Percentiles rank a stretch among this genome's conserved stretches.
These are phyloP conservation scores for Rachycentron canadum DNA, from an alignment of 2,797 vertebrate genomes.

Conservation along the genomic window DNA sequence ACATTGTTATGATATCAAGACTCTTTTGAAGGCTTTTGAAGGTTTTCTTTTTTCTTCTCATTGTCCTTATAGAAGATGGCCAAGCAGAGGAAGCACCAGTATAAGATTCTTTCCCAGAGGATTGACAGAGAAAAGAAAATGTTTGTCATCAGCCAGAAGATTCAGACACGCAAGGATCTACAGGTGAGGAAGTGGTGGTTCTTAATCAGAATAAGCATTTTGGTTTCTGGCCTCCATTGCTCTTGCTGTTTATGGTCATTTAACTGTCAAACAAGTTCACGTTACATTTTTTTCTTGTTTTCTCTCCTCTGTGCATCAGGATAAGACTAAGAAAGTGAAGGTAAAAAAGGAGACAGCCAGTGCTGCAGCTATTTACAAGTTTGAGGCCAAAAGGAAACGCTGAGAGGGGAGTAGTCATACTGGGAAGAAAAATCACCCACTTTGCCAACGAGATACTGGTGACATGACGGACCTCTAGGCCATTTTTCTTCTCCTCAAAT, in stretches of 20 bases:
- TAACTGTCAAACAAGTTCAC: background rate
- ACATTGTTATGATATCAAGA: background rate
- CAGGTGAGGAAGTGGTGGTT: slow-evolving; percentile 81
- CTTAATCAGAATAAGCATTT: background rate
- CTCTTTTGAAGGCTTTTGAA: too few species aligned
- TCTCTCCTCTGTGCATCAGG: slow-evolving; percentile 80
- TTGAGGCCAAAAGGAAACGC: slow-evolving; percentile 91
- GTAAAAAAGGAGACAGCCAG: slow-evolving; percentile 90
- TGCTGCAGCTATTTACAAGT: slow-evolving; percentile 93
- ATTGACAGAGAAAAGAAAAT: slow-evolving; percentile 94
- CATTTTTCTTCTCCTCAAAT: background rate
- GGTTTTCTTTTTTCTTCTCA: background rate
- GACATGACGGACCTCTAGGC: slow-evolving; percentile 21
- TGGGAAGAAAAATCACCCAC: slow-evolving; percentile 11
- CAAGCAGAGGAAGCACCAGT: slow-evolving; percentile 88
- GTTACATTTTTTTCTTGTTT: background rate
- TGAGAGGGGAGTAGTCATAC: slow-evolving; percentile 62
- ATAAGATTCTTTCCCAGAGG: slow-evolving; percentile 90
- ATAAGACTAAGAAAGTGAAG: slow-evolving; percentile 93
- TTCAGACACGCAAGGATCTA: slow-evolving; percentile 95
- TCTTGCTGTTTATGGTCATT: background rate
- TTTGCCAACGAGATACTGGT: background rate
- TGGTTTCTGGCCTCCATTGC: background rate
- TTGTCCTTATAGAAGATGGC: slow-evolving; percentile 85
- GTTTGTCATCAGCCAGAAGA: slow-evolving; percentile 95